Evolutionary conservation across 2,113 vertebrate species (phyloP).

Genomic region (Sardina pilchardus): DNA sequence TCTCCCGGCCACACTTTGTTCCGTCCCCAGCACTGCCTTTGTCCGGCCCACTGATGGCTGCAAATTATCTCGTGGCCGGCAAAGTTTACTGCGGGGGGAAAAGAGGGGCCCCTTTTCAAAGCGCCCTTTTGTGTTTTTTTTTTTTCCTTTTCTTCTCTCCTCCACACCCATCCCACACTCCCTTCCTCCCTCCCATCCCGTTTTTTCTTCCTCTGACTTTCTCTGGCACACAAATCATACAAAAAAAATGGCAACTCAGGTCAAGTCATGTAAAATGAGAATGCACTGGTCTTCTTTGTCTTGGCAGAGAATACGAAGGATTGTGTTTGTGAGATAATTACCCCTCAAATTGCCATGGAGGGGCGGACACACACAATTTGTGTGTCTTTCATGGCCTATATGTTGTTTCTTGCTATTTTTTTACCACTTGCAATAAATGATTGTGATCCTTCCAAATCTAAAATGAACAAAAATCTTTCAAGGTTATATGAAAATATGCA

Average conservation of each 20-base stretch:
- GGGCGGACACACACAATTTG: constrained; percentile 26
- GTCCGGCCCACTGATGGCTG: constrained; percentile 55
- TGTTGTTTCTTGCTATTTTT: not conserved
- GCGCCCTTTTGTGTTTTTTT: constrained; percentile 60
- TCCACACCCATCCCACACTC: constrained; percentile 52
- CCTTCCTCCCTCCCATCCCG: constrained; percentile 33
- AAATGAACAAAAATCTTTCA: not conserved
- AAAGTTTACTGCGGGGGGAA: constrained; percentile 56
- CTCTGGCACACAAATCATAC: constrained; percentile 64
- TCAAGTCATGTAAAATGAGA: constrained; percentile 69
- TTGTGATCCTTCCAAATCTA: not conserved
- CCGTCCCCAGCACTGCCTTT: constrained; percentile 43
- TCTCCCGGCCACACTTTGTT: constrained; percentile 35
- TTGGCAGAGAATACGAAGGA: constrained; percentile 52
- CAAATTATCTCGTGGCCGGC: constrained; percentile 50
- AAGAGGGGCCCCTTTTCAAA: constrained; percentile 58
- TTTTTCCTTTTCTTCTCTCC: constrained; percentile 64
- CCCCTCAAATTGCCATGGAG: constrained; percentile 38
- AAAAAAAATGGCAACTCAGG: constrained; percentile 64
- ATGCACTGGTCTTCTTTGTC: constrained; percentile 65
- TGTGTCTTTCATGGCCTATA: not conserved
- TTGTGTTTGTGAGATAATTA: constrained; percentile 62
- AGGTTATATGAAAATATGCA: not conserved
- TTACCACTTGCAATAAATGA: not conserved
- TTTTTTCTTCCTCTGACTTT: constrained; percentile 58